A percentile compares a stretch with the other conserved stretches of the same genome.
These are phyloP conservation scores for Aramus guarauna DNA, from an alignment of 2,113 vertebrate species.

Conservation along the genomic window DNA sequence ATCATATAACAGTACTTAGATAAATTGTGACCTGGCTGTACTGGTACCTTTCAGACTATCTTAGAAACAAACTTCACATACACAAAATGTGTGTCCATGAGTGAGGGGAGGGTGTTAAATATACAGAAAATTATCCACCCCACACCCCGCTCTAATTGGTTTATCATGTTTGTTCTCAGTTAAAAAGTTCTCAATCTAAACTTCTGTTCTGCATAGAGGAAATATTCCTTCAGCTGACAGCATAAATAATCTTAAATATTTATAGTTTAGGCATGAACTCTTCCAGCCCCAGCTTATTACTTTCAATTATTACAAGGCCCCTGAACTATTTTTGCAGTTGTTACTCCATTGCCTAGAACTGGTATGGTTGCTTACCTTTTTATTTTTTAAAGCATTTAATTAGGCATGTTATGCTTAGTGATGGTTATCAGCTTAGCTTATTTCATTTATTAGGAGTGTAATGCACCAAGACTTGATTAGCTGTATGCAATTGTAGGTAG, in stretches of 20 bases:
- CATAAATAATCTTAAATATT: neutral
- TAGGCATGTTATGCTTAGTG: neutral
- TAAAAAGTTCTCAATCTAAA: neutral
- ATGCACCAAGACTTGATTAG: neutral
- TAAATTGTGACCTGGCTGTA: neutral
- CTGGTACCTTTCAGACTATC: neutral
- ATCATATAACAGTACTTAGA: neutral
- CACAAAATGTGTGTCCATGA: neutral
- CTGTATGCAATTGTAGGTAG: neutral
- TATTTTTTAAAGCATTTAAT: conserved; percentile 5
- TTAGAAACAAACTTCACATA: neutral
- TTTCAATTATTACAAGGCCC: neutral
- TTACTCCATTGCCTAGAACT: conserved; percentile 1
- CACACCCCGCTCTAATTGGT: neutral
- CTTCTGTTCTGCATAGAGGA: neutral
- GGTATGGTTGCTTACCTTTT: neutral
- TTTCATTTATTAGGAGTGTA: neutral
- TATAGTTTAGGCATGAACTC: neutral
- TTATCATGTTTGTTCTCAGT: neutral
- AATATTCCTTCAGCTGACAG: neutral
- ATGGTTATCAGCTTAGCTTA: conserved; percentile 19
- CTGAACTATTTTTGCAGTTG: neutral
- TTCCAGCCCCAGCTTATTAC: neutral
- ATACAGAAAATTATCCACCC: neutral
- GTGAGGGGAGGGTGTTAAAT: neutral